Percentiles rank a stretch among this genome's conserved stretches.
These are phyloP conservation scores for Triplophysa tibetana DNA, from an alignment of 2,113 vertebrate genomes.

Conservation along the genomic window DNA sequence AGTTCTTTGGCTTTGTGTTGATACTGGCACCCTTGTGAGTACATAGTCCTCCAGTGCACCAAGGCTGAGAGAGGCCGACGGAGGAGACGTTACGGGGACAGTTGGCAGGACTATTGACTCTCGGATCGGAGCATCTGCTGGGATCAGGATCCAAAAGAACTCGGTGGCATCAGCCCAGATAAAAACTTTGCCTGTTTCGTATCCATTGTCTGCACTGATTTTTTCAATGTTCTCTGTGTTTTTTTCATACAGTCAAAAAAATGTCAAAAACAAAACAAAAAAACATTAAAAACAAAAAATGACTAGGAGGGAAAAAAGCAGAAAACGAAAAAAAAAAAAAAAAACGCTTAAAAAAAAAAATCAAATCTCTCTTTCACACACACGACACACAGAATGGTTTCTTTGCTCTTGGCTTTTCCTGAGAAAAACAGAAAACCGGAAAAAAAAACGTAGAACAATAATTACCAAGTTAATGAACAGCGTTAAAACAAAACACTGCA, in stretches of 20 bases:
- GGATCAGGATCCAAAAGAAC: conserved; percentile 56
- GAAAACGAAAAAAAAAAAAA: conserved; percentile 49
- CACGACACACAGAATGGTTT: conserved; percentile 58
- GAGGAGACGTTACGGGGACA: conserved; percentile 38
- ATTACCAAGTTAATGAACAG: conserved; percentile 70
- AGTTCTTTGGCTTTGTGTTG: conserved; percentile 48
- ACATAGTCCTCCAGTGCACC: conserved; percentile 44
- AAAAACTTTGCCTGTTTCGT: conserved; percentile 72
- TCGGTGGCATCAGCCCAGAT: conserved; percentile 53
- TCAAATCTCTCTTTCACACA: conserved; percentile 66
- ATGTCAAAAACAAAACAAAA: conserved; percentile 56
- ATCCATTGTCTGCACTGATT: conserved; percentile 76
- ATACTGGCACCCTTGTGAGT: conserved; percentile 58
- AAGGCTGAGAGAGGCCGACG: conserved; percentile 18
- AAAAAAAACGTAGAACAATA: conserved; percentile 67
- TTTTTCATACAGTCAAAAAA: conserved; percentile 68
- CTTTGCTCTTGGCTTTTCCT: conserved; percentile 65
- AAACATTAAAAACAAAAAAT: conserved; percentile 61
- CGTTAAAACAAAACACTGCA: conserved; percentile 73
- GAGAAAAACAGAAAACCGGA: conserved; percentile 57
- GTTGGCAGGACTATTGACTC: conserved; percentile 48
- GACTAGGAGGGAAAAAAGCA: conserved; percentile 60
- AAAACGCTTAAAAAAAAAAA: conserved; percentile 55
- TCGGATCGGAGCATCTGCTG: conserved; percentile 58
- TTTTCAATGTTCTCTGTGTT: conserved; percentile 74